Evolutionary conservation across 2,888 invertebrate genomes (phyloP), one percentile per base, ranked within the genome.

Genomic region (Coecobrya sp.): DNA sequence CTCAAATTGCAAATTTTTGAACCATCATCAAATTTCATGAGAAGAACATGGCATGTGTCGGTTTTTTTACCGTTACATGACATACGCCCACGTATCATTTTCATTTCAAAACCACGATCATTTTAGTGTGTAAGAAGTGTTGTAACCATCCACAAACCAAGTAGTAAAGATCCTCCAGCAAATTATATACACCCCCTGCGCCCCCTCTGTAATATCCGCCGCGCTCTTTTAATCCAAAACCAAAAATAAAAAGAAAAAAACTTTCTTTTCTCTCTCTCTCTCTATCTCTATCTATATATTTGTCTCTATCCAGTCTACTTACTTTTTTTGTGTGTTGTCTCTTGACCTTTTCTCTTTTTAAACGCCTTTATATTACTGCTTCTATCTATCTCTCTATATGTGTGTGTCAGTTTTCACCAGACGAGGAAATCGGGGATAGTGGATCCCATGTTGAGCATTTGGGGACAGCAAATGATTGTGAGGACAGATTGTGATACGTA

Each of bases 401-500:
- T 93, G 92, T 92, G 91, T 93, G 93, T 96, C 96, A 96, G 96
- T 96, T 96, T 96, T 96, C 93, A 93, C 93, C 96, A 96, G 96
- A 96, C 96, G 95, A 96, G 96, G 95, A 98, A 98, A 97, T 98
- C 98, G 97, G 98, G 98, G 97, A 98, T 98, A 97, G 98, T 98
- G 97, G 98, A 98, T 97, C 98, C 98, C 97, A 98, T 98, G 98
- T 98, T 98, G 97, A 98, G 98, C 97, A 98, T 98, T 97, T 98
- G 98, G 98, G 98, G 98, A 97, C 98, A 98, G 97, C 98, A 98
- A 97, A 98, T 98, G 97, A 98, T 98, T 97, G 98, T 98, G 96
- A 98, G 98, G 97, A 98, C 98, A 97, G 98, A 98, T 97, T 98
- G 98, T 96, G 98, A 98, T 97, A 98, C 98, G 98, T 98, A 98